Evolutionary conservation across 2,888 invertebrate genomes (phyloP), one percentile per base, ranked within the genome.

Genomic region (Pristionchus arcanus): DNA sequence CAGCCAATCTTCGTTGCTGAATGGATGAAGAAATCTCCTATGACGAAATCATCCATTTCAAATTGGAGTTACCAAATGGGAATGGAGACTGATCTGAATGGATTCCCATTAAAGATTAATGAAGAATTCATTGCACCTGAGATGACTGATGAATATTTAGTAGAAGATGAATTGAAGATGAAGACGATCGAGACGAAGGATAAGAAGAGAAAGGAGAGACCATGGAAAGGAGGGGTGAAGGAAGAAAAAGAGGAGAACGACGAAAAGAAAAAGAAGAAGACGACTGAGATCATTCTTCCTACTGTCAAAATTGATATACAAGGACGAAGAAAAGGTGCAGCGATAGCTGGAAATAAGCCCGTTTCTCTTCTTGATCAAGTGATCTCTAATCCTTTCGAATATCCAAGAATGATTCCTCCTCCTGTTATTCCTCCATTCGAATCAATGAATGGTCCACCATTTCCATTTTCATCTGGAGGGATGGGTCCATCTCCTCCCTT

Each of bases 41-140:
- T 55, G 31, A 59, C 53, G 28, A 84, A 55, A 55, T 34, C 31
- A 31, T 16, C 28, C 0, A 55, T 84, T 11, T 19, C 16, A 28
- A 31, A 53, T 28, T 84, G 84, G 84, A 31, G 31, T 55, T 13
- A 9, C 11, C 11, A 55, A 19, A 84, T 84, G 84, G 84, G 84
- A 84, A 55, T 84, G 55, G 84, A 84, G 28, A 84, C 55, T 19
- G 84, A 84, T 84, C 53, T 55, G 55, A 84, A 84, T 55, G 84
- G 84, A 84, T 84, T 84, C 53, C 84, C 84, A 31, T 25, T 84
- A 16, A 84, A 55, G 21, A 77, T 21, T 1, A 77, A 77, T 13
- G 77, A 77, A n/a, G 77, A 77, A 49, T 77, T 77, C 21, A 25
- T 49, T 34, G 34, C 42, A 42, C 42, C 42, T 77, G 42, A 42